phyloP scores from a whole-genome alignment of 2,888 invertebrate species.

The Andrena dorsata region DNA sequence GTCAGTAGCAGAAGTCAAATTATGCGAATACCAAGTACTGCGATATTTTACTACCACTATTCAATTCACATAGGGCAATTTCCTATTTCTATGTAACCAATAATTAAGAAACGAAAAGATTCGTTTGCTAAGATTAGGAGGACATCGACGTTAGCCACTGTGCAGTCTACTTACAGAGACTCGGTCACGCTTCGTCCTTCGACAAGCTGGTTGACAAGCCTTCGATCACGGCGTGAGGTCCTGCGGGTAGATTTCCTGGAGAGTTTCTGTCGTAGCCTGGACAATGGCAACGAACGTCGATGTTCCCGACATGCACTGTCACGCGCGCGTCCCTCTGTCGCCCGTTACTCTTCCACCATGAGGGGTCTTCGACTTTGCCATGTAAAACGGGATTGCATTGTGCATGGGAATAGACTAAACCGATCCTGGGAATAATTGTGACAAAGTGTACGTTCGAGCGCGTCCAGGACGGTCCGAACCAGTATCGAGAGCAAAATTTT shows the following conservation, averaged over 20 bases:
- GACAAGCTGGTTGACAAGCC: conserved; percentile 75
- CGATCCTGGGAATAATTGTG: conserved; percentile 51
- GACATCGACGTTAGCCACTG: conserved; percentile 20
- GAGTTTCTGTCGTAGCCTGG: conserved; percentile 69
- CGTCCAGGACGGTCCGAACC: background rate
- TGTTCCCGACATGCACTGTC: conserved; percentile 76
- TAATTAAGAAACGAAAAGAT: background rate
- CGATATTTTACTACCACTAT: too few relatives aligned
- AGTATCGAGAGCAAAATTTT: background rate
- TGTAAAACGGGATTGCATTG: conserved; percentile 51
- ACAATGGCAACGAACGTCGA: conserved; percentile 76
- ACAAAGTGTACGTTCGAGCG: conserved; percentile 42
- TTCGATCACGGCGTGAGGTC: conserved; percentile 80
- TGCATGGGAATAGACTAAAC: conserved; percentile 18
- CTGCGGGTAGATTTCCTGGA: conserved; percentile 75
- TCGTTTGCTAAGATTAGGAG: background rate
- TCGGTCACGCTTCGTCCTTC: conserved; percentile 55
- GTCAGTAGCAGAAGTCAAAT: too few relatives aligned
- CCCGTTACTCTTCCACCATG: conserved; percentile 75
- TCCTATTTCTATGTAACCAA: too few relatives aligned
- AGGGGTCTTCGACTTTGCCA: conserved; percentile 69
- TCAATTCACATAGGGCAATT: too few relatives aligned
- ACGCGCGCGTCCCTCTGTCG: conserved; percentile 79
- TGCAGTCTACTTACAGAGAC: conserved; percentile 17
- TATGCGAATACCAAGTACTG: too few relatives aligned